phyloP scores from a whole-genome alignment of 1,140 invertebrate species.

The Drosophila auraria region DNA sequence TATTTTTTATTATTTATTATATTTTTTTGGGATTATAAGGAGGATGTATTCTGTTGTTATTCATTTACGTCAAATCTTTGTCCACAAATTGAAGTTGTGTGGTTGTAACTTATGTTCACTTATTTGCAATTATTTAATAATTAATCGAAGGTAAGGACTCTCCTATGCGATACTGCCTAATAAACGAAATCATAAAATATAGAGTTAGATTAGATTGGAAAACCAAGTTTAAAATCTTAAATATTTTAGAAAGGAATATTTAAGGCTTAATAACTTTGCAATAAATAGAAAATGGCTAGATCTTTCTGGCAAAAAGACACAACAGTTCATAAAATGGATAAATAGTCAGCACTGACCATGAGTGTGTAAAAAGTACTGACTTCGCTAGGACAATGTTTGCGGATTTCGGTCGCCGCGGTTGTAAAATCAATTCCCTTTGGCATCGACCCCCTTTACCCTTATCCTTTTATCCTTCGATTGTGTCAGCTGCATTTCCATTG shows the following conservation, averaged over 20 bases:
- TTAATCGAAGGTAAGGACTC: too few relatives aligned
- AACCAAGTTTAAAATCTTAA: too few relatives aligned
- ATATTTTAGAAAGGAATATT: background rate
- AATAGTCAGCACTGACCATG: background rate
- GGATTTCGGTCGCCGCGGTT: slow-evolving; percentile 36
- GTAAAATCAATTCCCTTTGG: slow-evolving; percentile 54
- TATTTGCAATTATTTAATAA: too few relatives aligned
- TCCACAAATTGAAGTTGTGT: background rate
- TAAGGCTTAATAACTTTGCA: background rate
- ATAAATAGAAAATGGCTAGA: too few relatives aligned
- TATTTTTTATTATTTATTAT: background rate
- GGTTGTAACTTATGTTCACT: background rate
- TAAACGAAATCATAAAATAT: too few relatives aligned
- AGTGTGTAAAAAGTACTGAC: slow-evolving; percentile 8
- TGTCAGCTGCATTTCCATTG: slow-evolving; percentile 31
- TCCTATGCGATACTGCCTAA: too few relatives aligned
- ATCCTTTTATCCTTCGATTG: background rate
- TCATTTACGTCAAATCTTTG: background rate
- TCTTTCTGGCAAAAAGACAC: too few relatives aligned
- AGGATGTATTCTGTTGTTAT: background rate
- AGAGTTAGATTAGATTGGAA: too few relatives aligned
- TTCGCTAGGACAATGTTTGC: slow-evolving; percentile 14
- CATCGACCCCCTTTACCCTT: background rate
- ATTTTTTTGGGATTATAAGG: background rate
- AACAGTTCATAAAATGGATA: background rate